Evolutionary conservation across 2,888 invertebrate genomes (phyloP), one percentile per base, ranked within the genome.

Genomic region (Aquatica leii): DNA sequence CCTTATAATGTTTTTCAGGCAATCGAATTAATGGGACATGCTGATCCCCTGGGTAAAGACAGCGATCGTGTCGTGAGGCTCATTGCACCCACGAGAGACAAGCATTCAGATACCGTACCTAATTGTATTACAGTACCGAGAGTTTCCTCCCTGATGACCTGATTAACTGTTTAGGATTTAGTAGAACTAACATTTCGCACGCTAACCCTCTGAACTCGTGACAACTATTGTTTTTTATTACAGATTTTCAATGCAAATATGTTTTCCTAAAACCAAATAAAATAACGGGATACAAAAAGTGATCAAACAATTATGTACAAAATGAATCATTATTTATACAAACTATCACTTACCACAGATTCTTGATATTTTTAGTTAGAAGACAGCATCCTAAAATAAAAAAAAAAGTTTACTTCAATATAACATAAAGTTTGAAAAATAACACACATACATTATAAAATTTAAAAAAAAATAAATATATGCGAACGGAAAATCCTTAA

Each of bases 101-200:
- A 63, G 69, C 69, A 64, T 70, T 61, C 70, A 68, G 72, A 71
- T 68, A 69, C 64, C 65, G 66, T 66, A 57, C 67, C 73, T 75
- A 75, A 75, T 75, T 75, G 71, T 69, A 75, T 75, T 75, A 75
- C 66, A 71, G 73, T 66, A 71, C 72, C 66, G 73, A 74, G 73
- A 72, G 72, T 73, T 75, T 62, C 67, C 56, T 71, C 72, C 70
- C 72, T 52, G 58, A 68, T 63, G 72, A 62, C 58, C 70, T 69
- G 61, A 62, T 65, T 65, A 65, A 65, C 65, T 65, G 61, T 58
- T 65, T 65, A 65, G 64, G 41, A 59, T 59, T 41, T 55, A 50
- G 35, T 43, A 52, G 56, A 56, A 60, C 50, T 59, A 64, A 56
- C 52, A 53, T 59, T 64, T 64, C 64, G 60, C 64, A 64, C 59